A percentile compares a stretch with the other conserved stretches of the same genome.
Evolutionary conservation across 1,140 invertebrate species (phyloP).

Genomic region (Drosophila rufa): DNA sequence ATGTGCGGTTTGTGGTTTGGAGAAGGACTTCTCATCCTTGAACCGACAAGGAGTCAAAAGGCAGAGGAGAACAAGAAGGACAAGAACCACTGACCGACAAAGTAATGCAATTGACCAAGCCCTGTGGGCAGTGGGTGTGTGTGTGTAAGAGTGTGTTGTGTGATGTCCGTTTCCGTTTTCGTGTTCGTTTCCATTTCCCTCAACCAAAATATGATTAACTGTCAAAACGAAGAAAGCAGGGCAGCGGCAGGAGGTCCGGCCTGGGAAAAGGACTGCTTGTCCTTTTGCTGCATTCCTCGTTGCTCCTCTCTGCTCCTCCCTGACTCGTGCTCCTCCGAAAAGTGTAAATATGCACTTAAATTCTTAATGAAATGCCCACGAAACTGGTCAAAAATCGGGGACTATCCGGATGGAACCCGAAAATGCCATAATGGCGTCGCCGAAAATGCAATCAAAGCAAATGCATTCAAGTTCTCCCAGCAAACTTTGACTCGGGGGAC

Average conservation of each 20-base stretch:
- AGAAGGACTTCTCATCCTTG: not conserved
- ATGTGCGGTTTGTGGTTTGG: conserved; percentile 2
- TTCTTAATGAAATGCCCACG: conserved; percentile 65
- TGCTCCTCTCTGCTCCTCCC: not conserved
- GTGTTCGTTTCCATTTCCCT: conserved; percentile 4
- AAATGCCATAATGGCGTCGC: conserved; percentile 2
- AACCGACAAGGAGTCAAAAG: not conserved
- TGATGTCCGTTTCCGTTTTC: conserved; percentile 19
- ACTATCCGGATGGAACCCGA: not conserved
- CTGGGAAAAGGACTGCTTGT: conserved; percentile 16
- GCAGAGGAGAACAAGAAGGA: conserved; percentile 5
- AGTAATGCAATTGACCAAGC: conserved; percentile 29
- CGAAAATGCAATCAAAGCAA: conserved; percentile 55
- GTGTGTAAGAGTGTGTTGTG: conserved; percentile 2
- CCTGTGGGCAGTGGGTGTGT: conserved; percentile 5
- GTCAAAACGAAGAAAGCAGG: conserved; percentile 20
- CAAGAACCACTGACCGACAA: conserved; percentile 12
- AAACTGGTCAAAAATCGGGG: conserved; percentile 3
- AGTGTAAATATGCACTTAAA: conserved; percentile 64
- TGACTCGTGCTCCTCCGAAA: conserved; percentile 18
- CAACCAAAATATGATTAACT: conserved; percentile 53
- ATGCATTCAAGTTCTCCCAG: conserved; percentile 37
- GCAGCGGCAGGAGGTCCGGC: not conserved
- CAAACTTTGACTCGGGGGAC: not conserved
- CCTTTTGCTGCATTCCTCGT: not conserved